Evolutionary conservation across 2,797 vertebrate genomes (phyloP).

Genomic region (Premnoplex brunnescens): DNA sequence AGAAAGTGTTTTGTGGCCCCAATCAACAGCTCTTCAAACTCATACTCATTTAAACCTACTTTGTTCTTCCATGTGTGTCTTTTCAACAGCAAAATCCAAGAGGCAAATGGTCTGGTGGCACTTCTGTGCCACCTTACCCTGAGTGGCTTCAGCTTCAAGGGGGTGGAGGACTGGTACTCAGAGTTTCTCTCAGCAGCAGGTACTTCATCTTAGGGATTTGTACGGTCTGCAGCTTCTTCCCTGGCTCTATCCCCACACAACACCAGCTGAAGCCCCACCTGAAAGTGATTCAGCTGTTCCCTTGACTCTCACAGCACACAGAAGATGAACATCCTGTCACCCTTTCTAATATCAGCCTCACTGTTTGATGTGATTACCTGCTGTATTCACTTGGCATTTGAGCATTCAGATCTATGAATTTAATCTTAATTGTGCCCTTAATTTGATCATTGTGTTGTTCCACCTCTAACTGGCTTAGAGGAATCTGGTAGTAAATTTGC

Average conservation of each 20-base stretch:
- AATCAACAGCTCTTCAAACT: not conserved
- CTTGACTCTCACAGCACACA: not conserved
- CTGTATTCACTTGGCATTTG: constrained; percentile 5
- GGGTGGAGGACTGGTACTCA: not conserved
- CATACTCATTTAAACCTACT: not conserved
- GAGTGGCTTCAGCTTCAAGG: not conserved
- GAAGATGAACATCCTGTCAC: constrained; percentile 21
- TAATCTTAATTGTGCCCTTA: constrained; percentile 50
- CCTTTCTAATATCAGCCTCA: constrained; percentile 25
- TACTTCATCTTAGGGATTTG: not conserved
- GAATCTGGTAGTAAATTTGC: constrained; percentile 23
- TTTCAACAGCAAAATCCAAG: not conserved
- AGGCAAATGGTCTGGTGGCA: not conserved
- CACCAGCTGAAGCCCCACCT: not conserved
- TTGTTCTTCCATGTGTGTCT: not conserved
- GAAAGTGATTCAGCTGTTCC: not conserved
- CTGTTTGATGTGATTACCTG: constrained; percentile 28
- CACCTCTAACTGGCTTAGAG: constrained; percentile 10
- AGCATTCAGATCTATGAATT: constrained; percentile 43
- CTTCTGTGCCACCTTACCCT: not conserved
- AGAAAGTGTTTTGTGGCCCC: not conserved
- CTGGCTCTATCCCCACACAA: fast-evolving
- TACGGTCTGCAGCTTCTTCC: not conserved
- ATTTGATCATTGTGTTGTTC: constrained; percentile 47
- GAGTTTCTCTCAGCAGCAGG: not conserved